Conservation (phyloP, 2,888 invertebrate species). For the Lymantria monacha region DNA sequence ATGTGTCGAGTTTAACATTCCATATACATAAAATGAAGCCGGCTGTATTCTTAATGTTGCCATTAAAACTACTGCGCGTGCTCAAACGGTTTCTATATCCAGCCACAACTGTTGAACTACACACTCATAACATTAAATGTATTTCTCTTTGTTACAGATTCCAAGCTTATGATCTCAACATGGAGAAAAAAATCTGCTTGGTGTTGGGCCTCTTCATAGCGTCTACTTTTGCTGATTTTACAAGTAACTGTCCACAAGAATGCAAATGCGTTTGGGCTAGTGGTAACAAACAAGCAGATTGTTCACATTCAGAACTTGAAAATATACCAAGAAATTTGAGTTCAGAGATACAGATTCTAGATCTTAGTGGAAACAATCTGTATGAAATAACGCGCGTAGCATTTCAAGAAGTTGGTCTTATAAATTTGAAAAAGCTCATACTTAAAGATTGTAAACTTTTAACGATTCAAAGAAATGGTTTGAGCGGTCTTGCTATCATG, state of each 20-base stretch:
- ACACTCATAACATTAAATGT: constrained; percentile 21
- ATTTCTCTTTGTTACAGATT: constrained; percentile 61
- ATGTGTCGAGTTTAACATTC: constrained; percentile 47
- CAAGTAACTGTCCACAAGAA: constrained; percentile 83
- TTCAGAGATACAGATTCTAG: constrained; percentile 86
- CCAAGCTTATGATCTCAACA: constrained; percentile 44
- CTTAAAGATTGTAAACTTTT: constrained; percentile 88
- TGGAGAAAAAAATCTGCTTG: constrained; percentile 56
- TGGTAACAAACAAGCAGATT: constrained; percentile 92
- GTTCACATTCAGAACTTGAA: constrained; percentile 84
- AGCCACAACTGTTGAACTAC: constrained; percentile 30
- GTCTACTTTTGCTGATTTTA: constrained; percentile 73
- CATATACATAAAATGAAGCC: constrained; percentile 49
- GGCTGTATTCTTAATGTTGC: constrained; percentile 49
- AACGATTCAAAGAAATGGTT: constrained; percentile 88
- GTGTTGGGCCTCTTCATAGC: constrained; percentile 49
- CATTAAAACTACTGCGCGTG: constrained; percentile 51
- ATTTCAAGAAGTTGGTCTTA: constrained; percentile 86
- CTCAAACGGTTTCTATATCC: constrained; percentile 51
- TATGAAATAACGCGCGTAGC: constrained; percentile 85
- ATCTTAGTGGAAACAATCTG: constrained; percentile 87
- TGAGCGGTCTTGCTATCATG: constrained; percentile 88
- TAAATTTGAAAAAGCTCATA: constrained; percentile 91
- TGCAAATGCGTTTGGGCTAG: constrained; percentile 94
- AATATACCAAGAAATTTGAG: constrained; percentile 88